Evolutionary conservation across 2,797 vertebrate species (phyloP).

Genomic region (Meda fulgida): DNA sequence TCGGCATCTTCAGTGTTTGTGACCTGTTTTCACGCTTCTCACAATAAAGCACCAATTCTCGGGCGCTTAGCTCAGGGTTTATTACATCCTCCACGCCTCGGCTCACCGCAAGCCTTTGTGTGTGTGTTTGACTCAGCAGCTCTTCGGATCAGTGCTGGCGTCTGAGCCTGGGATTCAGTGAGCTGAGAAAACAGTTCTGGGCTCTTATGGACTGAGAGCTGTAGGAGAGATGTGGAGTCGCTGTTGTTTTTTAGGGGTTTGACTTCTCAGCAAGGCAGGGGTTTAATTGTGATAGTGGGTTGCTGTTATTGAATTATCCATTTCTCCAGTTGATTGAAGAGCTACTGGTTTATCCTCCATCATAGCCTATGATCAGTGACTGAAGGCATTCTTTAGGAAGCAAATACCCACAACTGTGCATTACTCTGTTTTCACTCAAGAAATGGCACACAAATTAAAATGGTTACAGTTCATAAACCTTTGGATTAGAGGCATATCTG

Average conservation of each 20-base stretch:
- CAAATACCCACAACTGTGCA: not conserved
- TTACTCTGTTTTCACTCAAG: not conserved
- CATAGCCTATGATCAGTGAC: not conserved
- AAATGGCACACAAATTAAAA: not conserved
- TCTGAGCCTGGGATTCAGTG: constrained; percentile 9
- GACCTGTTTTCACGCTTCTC: constrained; percentile 44
- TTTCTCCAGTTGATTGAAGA: constrained; percentile 30
- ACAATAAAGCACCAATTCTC: constrained; percentile 17
- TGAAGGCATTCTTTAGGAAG: constrained; percentile 18
- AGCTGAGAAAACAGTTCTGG: constrained; percentile 21
- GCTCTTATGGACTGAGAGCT: constrained; percentile 15
- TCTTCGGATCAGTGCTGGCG: constrained; percentile 7
- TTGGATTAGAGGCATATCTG: not conserved
- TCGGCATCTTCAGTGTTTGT: constrained; percentile 33
- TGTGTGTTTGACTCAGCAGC: constrained; percentile 23
- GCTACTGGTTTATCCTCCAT: constrained; percentile 13
- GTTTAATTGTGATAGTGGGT: constrained; percentile 21
- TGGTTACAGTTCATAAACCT: not conserved
- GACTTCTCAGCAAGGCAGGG: not conserved
- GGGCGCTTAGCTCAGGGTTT: constrained; percentile 21
- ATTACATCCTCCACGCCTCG: constrained; percentile 24
- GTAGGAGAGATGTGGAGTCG: constrained; percentile 2
- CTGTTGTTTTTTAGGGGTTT: constrained; percentile 15
- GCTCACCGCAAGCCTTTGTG: constrained; percentile 19
- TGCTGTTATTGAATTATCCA: constrained; percentile 20